These are phyloP conservation scores for Alloscopus bannaensis DNA, from an alignment of 2,888 invertebrate genomes.

Conservation along the genomic window DNA sequence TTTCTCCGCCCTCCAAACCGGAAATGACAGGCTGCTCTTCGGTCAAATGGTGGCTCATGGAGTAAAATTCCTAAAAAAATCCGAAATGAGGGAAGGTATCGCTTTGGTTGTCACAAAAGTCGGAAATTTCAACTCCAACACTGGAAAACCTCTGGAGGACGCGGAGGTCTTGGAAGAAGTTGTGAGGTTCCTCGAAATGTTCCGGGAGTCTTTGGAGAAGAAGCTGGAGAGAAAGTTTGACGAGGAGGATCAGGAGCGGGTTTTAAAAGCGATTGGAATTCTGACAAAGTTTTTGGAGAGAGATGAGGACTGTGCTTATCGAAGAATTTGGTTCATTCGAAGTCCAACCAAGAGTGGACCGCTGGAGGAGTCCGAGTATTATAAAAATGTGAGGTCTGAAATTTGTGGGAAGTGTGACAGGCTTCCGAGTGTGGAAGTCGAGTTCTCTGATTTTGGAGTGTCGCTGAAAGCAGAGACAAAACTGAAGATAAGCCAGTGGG, in stretches of 20 bases:
- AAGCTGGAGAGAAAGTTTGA: too few relatives aligned
- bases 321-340: conserved; percentile 3
- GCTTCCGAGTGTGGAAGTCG: too few relatives aligned
- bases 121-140: background rate
- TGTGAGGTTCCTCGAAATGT: background rate
- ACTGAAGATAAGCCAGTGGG: too few relatives aligned
- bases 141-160: background rate
- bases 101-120: conserved; percentile 1
- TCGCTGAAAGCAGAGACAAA: too few relatives aligned
- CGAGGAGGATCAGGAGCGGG: too few relatives aligned
- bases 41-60: background rate
- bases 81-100: background rate
- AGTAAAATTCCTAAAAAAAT: background rate
- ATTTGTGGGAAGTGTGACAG: too few relatives aligned
- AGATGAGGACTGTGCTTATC: background rate
- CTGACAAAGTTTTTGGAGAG: too few relatives aligned
- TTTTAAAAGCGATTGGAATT: too few relatives aligned
- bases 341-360: background rate
- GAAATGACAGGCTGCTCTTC: background rate
- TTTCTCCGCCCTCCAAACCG: background rate
- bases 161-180: background rate
- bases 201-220: too few relatives aligned
- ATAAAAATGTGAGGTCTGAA: too few relatives aligned
- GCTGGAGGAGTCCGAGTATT: background rate
- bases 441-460: too few relatives aligned